Evolutionary conservation across 2,888 invertebrate species (phyloP), one percentile per base, ranked within the genome.

Genomic region (Cancer borealis): DNA sequence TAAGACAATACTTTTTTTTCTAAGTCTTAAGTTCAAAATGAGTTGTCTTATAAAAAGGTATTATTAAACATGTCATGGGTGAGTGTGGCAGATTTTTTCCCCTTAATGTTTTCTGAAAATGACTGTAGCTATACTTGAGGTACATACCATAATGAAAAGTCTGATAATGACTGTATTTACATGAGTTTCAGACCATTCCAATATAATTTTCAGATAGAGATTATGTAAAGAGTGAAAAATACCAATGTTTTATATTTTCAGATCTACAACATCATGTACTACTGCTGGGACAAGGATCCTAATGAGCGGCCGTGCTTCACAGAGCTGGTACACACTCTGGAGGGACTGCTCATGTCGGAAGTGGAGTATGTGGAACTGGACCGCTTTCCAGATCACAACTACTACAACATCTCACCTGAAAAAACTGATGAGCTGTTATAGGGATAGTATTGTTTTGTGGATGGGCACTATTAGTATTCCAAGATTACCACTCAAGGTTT

Each of bases 351-450:
- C 93, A 97, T 98, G 96, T 98, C 98, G 88, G 99, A 99, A 97
- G 98, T 98, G 96, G 99, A 99, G 96, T 99, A 99, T 96, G 99
- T 99, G 93, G 98, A 99, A 96, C 97, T 99, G 92, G 98, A 99
- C 96, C 97, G 98, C 96, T 99, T 99, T 96, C 99, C 99, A 0
- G 98, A 99, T 96, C 99, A 99, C 96, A 98, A 98, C 14, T 99
- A 99, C 97, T 97, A 97, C 95, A 97, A 97, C 91, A 88, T 96
- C 39, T 84, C 39, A 90, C 91, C 94, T 0, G 95, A 92, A 47
- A 92, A 94, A 66, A 92, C 46, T 39, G 92, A 92, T 87, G 94
- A 94, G 66, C 87, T 94, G 30, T 17, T 46, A 39, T 88, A 88
- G 79, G 45, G 30, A 14, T 54, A 10, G 26, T n/a, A 60, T 26